Evolutionary conservation across 1,140 invertebrate genomes (phyloP).

Genomic region (Drosophila bipectinata): DNA sequence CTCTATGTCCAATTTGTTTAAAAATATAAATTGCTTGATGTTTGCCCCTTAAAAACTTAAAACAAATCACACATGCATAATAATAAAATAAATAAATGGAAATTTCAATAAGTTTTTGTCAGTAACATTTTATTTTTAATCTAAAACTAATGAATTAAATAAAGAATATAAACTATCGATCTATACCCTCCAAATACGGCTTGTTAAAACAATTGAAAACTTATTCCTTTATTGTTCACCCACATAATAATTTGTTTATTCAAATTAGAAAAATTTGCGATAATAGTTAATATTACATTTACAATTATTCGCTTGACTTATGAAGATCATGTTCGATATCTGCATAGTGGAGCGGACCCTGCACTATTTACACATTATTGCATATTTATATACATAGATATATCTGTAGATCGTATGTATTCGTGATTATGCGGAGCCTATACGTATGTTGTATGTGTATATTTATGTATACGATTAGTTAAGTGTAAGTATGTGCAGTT

Average conservation of each 20-base stretch:
- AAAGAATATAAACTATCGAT: background rate
- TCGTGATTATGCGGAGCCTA: slow-evolving; percentile 34
- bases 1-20: too few relatives aligned
- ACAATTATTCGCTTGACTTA: slow-evolving; percentile 74
- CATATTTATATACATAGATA: slow-evolving; percentile 49
- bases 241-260: slow-evolving; percentile 82
- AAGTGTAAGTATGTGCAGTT: slow-evolving; percentile 57
- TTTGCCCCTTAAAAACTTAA: too few relatives aligned
- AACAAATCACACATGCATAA: too few relatives aligned
- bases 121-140: background rate
- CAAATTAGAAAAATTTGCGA: slow-evolving; percentile 76
- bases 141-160: background rate
- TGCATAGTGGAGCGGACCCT: slow-evolving; percentile 59
- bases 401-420: slow-evolving; percentile 41
- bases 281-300: slow-evolving; percentile 73
- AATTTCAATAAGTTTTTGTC: background rate
- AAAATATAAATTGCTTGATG: too few relatives aligned
- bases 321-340: slow-evolving; percentile 69
- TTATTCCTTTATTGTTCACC: slow-evolving; percentile 71
- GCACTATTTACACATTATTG: slow-evolving; percentile 57
- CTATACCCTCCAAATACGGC: background rate
- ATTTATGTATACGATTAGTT: slow-evolving; percentile 13
- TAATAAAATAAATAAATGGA: background rate
- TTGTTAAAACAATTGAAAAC: slow-evolving; percentile 1
- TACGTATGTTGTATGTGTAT: slow-evolving; percentile 35